Evolutionary conservation across 1,140 invertebrate species (phyloP), one percentile per base, ranked within the genome.

Genomic region (Drosophila persimilis): DNA sequence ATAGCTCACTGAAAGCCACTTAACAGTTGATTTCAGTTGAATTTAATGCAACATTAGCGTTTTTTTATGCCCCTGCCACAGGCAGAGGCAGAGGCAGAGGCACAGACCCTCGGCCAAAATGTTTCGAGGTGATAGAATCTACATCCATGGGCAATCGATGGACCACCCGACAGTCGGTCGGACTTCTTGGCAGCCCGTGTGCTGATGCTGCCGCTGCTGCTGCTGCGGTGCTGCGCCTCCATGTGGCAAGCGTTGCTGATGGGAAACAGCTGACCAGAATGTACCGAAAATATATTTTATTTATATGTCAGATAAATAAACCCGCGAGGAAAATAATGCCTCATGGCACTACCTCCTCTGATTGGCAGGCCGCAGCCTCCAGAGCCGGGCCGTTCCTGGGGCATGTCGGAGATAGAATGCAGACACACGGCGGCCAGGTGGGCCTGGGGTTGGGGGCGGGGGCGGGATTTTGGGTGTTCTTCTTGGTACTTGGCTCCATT

Each of bases 1-100:
- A 88, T 88, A 88, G 83, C 83, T 88, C 75, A 88, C 66, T 88
- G 83, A 88, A 88, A 88, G 83, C 83, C 75, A 77, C 83, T 88
- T 79, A 88, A 79, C 83, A 88, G 84, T 88, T 88, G 83, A 88
- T 88, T 88, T 88, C 83, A 88, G 80, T 69, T 88, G 83, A 83
- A 88, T 88, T 88, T 88, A 88, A 88, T 88, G 83, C 83, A 88
- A 88, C 83, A 88, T 88, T 88, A 88, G 83, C 84, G 66, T 35
- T 83, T 83, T 74, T 83, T 83, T 79, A 76, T 88, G 67, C 80
- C 71, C 50, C 56, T 62, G 64, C 69, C 72, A 59, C 63, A 55
- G 54, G 31, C 44, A 51, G 29, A 39, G 48, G 24, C 57, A 31
- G n/a, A 48, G 17, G 58, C 24, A 57, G 15, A 22, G 31, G 13